These are phyloP conservation scores for Linhomoeus sp. DNA, from an alignment of 2,888 invertebrate species.

Conservation along the genomic window DNA sequence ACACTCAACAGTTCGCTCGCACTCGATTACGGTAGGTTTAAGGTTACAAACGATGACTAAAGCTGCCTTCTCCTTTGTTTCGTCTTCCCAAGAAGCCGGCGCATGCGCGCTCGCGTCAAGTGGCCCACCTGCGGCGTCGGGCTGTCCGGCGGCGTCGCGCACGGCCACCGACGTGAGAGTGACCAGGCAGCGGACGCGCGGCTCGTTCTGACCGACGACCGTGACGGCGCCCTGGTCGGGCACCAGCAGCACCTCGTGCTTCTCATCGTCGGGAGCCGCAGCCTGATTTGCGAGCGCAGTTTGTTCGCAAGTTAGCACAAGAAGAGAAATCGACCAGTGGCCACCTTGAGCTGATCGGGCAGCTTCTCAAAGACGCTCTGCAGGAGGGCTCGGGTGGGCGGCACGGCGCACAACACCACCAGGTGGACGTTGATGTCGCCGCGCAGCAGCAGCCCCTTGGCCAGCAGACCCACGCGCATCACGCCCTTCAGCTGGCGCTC, in stretches of 20 bases:
- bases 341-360: constrained; percentile 51
- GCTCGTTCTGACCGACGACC: constrained; percentile 52
- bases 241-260: constrained; percentile 59
- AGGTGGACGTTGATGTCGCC: constrained; percentile 71
- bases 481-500: constrained; percentile 72
- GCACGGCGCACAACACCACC: constrained; percentile 80
- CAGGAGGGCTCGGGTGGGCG: constrained; percentile 64
- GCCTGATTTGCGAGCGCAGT: too few relatives aligned
- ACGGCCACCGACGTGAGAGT: constrained; percentile 78
- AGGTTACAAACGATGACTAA: too few relatives aligned
- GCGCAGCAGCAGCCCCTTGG: constrained; percentile 66
- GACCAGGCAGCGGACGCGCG: constrained; percentile 51
- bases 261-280: constrained; percentile 25
- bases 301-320: too few relatives aligned
- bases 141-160: too few relatives aligned
- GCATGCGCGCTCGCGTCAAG: too few relatives aligned
- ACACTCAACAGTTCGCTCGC: too few relatives aligned
- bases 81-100: too few relatives aligned
- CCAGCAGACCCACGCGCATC: constrained; percentile 79
- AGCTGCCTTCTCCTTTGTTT: too few relatives aligned
- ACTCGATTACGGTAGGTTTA: too few relatives aligned
- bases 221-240: constrained; percentile 64
- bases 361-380: constrained; percentile 65
- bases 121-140: too few relatives aligned
- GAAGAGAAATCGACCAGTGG: too few relatives aligned